Conservation (phyloP, 2,797 vertebrate genomes). For the Enteromius afrohamiltoni region DNA sequence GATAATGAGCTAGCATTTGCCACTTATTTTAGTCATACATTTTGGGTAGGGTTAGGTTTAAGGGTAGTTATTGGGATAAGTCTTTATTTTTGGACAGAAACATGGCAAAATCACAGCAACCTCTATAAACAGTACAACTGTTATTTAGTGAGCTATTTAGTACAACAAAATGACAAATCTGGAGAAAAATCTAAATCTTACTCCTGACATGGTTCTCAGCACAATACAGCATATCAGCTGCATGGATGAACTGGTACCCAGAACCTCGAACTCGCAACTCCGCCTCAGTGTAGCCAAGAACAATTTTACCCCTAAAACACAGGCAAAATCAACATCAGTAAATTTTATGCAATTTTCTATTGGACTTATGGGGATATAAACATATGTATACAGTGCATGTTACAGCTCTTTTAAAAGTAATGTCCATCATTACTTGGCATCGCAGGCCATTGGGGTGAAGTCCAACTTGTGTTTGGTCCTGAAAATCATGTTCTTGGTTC, state of each 20-base stretch:
- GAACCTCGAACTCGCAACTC: slow-evolving; percentile 81
- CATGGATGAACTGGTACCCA: slow-evolving; percentile 87
- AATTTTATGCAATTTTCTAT: background rate
- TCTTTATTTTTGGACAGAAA: too few species aligned
- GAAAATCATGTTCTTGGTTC: slow-evolving; percentile 83
- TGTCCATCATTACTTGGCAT: slow-evolving; percentile 75
- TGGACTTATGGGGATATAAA: background rate
- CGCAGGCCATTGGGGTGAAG: slow-evolving; percentile 85
- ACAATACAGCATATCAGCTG: slow-evolving; percentile 87
- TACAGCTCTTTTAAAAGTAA: background rate
- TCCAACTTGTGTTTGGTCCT: slow-evolving; percentile 89
- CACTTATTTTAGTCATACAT: too few species aligned
- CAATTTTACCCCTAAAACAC: slow-evolving; percentile 78
- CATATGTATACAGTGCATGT: background rate
- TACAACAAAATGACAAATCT: background rate
- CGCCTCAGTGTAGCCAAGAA: slow-evolving; percentile 85
- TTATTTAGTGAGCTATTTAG: too few species aligned
- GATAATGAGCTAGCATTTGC: too few species aligned
- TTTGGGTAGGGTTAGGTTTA: too few species aligned
- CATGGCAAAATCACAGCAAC: too few species aligned
- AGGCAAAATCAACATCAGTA: background rate
- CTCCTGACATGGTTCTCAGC: slow-evolving; percentile 85
- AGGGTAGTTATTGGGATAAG: too few species aligned
- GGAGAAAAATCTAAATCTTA: slow-evolving; percentile 67
- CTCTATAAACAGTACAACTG: background rate